These are phyloP conservation scores for Adoxophyes honmai DNA, from an alignment of 1,140 invertebrate species.

Conservation along the genomic window DNA sequence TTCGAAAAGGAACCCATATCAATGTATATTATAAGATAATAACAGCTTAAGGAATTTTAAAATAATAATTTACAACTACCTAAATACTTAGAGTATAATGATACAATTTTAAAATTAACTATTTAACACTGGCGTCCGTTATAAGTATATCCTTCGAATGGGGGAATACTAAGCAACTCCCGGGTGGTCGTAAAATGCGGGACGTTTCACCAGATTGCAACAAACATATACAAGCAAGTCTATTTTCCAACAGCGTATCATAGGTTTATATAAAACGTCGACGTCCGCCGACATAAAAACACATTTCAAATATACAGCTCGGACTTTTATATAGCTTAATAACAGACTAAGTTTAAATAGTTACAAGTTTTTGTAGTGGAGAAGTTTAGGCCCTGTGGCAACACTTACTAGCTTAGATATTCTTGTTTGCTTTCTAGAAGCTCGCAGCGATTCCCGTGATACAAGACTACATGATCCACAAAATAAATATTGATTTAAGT, in stretches of 20 bases:
- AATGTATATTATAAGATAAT: no score
- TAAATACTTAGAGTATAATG: slow-evolving; percentile 11
- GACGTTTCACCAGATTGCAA: not conserved
- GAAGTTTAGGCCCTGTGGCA: not conserved
- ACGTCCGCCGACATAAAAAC: not conserved
- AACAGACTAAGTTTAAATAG: no score
- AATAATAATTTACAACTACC: slow-evolving; percentile 13
- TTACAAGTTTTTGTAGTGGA: no score
- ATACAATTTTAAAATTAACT: slow-evolving; percentile 4
- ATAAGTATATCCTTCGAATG: not conserved
- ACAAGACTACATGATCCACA: no score
- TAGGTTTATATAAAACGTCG: not conserved
- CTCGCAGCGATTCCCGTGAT: no score
- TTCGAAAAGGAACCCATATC: no score
- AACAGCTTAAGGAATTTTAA: not conserved
- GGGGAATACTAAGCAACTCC: not conserved
- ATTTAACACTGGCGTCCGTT: not conserved
- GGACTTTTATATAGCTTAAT: no score
- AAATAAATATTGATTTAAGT: no score
- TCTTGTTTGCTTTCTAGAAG: no score
- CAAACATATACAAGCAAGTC: slow-evolving; percentile 6
- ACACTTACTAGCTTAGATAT: no score
- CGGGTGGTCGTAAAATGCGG: not conserved
- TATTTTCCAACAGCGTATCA: not conserved
- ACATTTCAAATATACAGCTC: no score